Evolutionary conservation across 2,797 vertebrate species (phyloP), one percentile per base, ranked within the genome.

Genomic region (Girardinus metallicus): DNA sequence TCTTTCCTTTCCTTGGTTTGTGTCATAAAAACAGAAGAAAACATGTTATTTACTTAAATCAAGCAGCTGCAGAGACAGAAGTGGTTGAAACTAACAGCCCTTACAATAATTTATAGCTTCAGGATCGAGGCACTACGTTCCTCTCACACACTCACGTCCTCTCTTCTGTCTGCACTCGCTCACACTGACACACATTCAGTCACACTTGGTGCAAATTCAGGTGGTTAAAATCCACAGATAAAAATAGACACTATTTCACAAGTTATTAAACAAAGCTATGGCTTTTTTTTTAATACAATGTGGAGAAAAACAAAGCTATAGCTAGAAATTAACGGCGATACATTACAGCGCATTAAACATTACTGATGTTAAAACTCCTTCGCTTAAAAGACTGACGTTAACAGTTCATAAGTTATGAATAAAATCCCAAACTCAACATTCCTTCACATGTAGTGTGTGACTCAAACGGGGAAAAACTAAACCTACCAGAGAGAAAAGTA

Each of bases 51-150:
- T 39, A 34, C 39, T 66, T 23, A 23, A 36, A 36, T 36, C 60
- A n/a, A 36, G 44, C 62, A 31, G 43, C 44, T 79, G 55, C 64
- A 55, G 72, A 72, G 44, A 53, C 43, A 75, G 79, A 34, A 41
- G 57, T 1, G 75, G 9, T 55, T 44, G 70, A 18, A 76, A 62
- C 74, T 82, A 73, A 85, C 60, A 91, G 86, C 83, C 82, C 83
- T 86, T 81, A 76, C 6, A 85, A 82, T 81, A 86, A 53, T 81
- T 34, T 83, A 80, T 57, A 90, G 79, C 81, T 89, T 84, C 66
- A 81, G 75, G 83, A 89, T 87, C 51, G 83, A 91, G 91, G 91
- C 92, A 91, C 87, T 90, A 87, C 74, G 76, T 49, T 85, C 47
- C 60, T 78, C 84, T 55, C 89, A 85, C 71, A 77, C 74, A 26